A percentile compares a stretch with the other conserved stretches of the same genome.
Conservation (phyloP, 1,140 invertebrate species). For the Euborellia annulipes region DNA sequence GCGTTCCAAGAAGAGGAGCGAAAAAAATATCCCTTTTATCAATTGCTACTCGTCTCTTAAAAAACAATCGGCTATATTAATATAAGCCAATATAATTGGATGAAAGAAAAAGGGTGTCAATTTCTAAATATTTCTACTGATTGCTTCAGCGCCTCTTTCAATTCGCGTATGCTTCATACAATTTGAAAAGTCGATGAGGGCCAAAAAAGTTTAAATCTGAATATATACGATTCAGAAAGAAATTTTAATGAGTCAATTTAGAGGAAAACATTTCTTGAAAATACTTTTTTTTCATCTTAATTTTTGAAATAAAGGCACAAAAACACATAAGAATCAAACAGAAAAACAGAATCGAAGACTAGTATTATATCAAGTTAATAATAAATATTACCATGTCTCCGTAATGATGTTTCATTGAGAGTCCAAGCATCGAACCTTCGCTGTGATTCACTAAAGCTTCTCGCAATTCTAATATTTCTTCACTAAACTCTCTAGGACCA, state of each 20-base stretch:
- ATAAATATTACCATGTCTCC: conserved; percentile 47
- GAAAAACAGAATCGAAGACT: too few species aligned
- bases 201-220: too few species aligned
- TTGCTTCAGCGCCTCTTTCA: too few species aligned
- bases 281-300: too few species aligned
- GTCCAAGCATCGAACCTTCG: conserved; percentile 41
- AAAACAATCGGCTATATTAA: conserved; percentile 11
- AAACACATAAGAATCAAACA: too few species aligned
- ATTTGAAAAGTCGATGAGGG: too few species aligned
- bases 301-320: too few species aligned
- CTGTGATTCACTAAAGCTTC: conserved; percentile 54
- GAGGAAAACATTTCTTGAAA: too few species aligned
- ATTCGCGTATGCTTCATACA: too few species aligned
- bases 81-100: background rate
- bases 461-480: conserved; percentile 34
- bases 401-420: conserved; percentile 62
- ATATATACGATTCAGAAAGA: too few species aligned
- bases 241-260: too few species aligned
- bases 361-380: too few species aligned
- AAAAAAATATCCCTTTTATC: conserved; percentile 74
- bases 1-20: conserved; percentile 59
- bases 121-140: background rate
- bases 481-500: conserved; percentile 16
- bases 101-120: background rate
- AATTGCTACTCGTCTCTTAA: conserved; percentile 52